A percentile compares a stretch with the other conserved stretches of the same genome.
Conservation (phyloP, 2,797 vertebrate species). For the Intellagama lesueurii region DNA sequence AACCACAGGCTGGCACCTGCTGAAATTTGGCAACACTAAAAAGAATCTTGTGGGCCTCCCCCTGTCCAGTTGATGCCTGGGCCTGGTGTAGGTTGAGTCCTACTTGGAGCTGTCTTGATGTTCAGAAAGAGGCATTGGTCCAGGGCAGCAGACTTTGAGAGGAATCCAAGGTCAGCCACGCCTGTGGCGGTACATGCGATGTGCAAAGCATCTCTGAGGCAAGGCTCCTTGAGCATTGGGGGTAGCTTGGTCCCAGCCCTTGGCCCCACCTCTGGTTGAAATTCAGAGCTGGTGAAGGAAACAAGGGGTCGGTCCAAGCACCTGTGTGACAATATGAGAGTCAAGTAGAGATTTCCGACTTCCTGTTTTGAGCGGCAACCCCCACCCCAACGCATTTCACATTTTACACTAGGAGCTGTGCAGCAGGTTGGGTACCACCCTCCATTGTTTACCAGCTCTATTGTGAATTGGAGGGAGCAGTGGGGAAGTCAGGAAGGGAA, state of each 20-base stretch:
- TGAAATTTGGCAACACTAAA: background rate
- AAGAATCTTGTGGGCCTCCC: background rate
- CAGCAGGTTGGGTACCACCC: background rate
- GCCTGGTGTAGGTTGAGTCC: background rate
- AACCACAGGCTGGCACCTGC: too few species aligned
- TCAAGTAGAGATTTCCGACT: background rate
- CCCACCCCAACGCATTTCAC: background rate
- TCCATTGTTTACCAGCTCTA: conserved; percentile 7
- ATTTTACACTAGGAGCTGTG: background rate
- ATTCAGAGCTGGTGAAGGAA: background rate
- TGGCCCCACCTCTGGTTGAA: background rate
- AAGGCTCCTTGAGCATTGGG: background rate
- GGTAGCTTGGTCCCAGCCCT: background rate
- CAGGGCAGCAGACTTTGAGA: background rate
- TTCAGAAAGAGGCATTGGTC: background rate
- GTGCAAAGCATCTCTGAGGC: background rate
- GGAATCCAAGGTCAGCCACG: too few species aligned
- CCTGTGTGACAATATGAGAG: background rate
- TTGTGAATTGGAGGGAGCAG: background rate
- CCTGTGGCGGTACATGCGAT: too few species aligned
- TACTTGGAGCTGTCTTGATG: background rate
- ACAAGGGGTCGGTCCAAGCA: fast-evolving
- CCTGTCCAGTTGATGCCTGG: background rate
- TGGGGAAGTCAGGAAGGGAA: background rate
- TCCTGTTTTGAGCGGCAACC: background rate